Base-by-base conservation (phyloP, 2,888 invertebrate genomes). In the Nezara viridula region DNA sequence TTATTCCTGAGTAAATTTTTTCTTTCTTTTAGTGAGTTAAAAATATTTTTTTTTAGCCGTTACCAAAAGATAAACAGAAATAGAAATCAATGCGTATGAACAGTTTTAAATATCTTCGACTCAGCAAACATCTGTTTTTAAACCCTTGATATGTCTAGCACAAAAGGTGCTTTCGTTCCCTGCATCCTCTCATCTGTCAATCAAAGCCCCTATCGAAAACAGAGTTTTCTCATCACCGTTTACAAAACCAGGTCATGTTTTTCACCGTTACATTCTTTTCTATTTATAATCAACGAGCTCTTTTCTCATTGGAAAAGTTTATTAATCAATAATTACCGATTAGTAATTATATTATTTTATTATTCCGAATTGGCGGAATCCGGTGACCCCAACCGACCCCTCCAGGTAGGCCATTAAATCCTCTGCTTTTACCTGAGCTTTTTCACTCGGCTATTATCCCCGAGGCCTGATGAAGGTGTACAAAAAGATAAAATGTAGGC, bases 371-470 rank as follows among this genome's bases (percentile, higher is more conserved):
- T 37, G 21, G 16, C 21, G 66, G 66, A 37, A 73, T 73, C 21
- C 66, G 9, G 37, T 73, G 66, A 73, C 32, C 66, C 16, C 7
- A 3, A 37, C 6, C 50, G 19, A 19, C 50, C 55, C 24, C 24
- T n/a, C n/a, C 24, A 44, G 44, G n/a, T 47, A 24, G 44, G 44
- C 10, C n/a, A 81, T 81, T 77, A 77, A 77, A 77, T 47, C 81
- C n/a, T 12, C 24, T 16, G 81, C 81, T 81, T 24, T 81, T 44
- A 81, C 81, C 81, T 81, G 81, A 47, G 40, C 44, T 44, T 44
- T 44, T 81, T 81, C 81, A 44, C 81, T 21, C 21, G 1, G 81
- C 44, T n/a, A 81, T 81, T 81, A 47, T 81, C 24, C 66, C 44
- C 2, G 1, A 47, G 44, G 12, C 9, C 77, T 44, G 44, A 77